Evolutionary conservation across 1,140 invertebrate genomes (phyloP), one percentile per base, ranked within the genome.

Genomic region (Caenorhabditis briggsae): DNA sequence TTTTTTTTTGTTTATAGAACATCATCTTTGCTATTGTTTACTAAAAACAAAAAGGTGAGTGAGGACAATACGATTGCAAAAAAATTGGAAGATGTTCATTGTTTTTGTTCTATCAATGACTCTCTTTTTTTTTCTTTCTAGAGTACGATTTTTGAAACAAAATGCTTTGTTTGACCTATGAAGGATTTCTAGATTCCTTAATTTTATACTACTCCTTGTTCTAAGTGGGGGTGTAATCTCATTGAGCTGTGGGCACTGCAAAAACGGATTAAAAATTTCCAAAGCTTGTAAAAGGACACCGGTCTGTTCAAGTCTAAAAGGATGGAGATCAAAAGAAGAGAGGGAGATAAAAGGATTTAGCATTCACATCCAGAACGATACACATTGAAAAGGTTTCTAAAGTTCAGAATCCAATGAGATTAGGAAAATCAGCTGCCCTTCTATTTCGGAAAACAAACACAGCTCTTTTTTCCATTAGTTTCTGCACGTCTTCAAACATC

Each of bases 401-500:
- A 78, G 70, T 78, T 78, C 46, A 50, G 16, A 50, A 78, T 23
- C 23, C 46, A 78, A 78, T 50, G 18, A 78, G 70, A 78, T 78
- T 78, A 78, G 23, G 46, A 53, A 78, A 78, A 78, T 78, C 70
- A 78, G 70, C 70, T 78, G 46, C 23, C 14, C 11, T 78, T 43
- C n/a, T 20, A 50, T 43, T 78, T 53, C 70, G n/a, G 9, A 78
- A 53, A 50, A 78, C 70, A 53, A 78, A 78, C 18, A 33, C 33
- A 48, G 53, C 50, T 50, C n/a, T 9, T 41, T 50, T 78, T 16
- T 53, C 5, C 5, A 11, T 70, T n/a, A 18, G 14, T 48, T 78
- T 78, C 9, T 50, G 43, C 70, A 78, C 70, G 70, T 78, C 70
- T 78, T 23, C 46, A 78, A 78, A 78, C 70, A 78, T 12, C 14